Base-by-base conservation (phyloP, 2,113 vertebrate genomes). In the Sebastes fasciatus region DNA sequence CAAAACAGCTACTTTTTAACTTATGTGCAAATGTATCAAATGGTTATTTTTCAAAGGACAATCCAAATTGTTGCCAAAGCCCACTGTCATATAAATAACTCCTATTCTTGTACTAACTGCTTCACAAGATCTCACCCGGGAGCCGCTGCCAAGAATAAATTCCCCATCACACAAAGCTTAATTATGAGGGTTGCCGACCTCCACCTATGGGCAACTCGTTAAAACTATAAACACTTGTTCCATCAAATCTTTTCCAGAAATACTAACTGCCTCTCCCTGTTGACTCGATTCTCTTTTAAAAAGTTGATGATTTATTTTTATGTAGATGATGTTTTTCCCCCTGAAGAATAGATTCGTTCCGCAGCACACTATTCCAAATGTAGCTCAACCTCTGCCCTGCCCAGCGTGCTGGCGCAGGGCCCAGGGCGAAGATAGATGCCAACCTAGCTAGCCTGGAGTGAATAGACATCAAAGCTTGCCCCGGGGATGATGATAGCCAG, bases 391-490 rank as follows among this genome's bases (percentile, higher is more conserved):
- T 89, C 67, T 86, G 72, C 67, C 80, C 69, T 79, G 66, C 64
- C 77, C 83, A 74, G 57, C n/a, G 26, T 3, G 63, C 71, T 89
- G 86, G 78, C 55, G 0, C 60, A 14, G 42, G 55, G 85, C 90
- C 85, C 77, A 70, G 68, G 77, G 87, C 23, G 0, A 65, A 73
- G 64, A 85, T n/a, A 67, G 82, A 85, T 81, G 90, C 82, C 87
- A 91, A 64, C 85, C 65, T 69, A 65, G 67, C 79, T 77, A 52
- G 88, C 87, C 86, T 74, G 74, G 46, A 86, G 89, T 85, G 82
- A 82, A 48, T 11, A 77, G 75, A 91, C 88, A 82, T 91, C 83
- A 90, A 91, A 92, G 83, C 40, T 42, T 40, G 60, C 72, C 86
- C 62, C 5, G 51, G 73, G 80, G 77, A 83, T 9, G 66, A 70